These are phyloP conservation scores for Serinus canaria DNA, from an alignment of 2,113 vertebrate genomes.

Conservation along the genomic window DNA sequence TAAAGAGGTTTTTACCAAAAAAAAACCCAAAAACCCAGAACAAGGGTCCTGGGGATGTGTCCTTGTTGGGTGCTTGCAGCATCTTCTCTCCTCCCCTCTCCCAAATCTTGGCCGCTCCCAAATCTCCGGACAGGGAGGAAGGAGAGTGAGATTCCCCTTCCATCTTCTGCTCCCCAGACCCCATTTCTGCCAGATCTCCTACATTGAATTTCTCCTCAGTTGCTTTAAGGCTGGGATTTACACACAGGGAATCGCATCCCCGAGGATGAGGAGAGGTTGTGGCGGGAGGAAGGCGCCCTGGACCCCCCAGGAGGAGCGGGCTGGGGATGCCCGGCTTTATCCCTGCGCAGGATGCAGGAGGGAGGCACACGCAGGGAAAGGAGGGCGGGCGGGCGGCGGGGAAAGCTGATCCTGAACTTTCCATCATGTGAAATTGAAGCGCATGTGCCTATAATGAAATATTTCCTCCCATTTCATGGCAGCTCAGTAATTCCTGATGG, in stretches of 20 bases:
- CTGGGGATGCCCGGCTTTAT: neutral
- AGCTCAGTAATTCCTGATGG: conserved; percentile 75
- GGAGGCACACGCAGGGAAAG: neutral
- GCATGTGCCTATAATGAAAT: conserved; percentile 82
- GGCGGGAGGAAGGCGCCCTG: rapidly evolving
- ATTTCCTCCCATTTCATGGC: conserved; percentile 79
- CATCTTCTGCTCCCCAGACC: neutral
- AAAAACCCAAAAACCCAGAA: neutral
- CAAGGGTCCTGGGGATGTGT: rapidly evolving
- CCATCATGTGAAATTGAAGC: conserved; percentile 73
- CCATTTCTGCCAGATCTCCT: neutral
- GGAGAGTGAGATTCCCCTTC: neutral
- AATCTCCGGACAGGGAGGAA: no score
- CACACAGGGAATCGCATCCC: rapidly evolving
- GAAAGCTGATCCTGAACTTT: conserved; percentile 66
- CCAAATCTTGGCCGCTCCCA: no score
- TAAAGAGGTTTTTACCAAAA: rapidly evolving
- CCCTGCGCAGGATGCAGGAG: neutral
- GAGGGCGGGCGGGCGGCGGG: neutral
- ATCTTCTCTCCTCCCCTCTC: neutral
- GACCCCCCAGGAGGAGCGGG: rapidly evolving
- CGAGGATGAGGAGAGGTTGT: rapidly evolving
- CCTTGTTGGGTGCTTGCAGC: no score
- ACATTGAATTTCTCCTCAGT: neutral
- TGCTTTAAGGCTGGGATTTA: no score